Conservation (phyloP, 1,140 invertebrate genomes). For the Megalopta genalis region DNA sequence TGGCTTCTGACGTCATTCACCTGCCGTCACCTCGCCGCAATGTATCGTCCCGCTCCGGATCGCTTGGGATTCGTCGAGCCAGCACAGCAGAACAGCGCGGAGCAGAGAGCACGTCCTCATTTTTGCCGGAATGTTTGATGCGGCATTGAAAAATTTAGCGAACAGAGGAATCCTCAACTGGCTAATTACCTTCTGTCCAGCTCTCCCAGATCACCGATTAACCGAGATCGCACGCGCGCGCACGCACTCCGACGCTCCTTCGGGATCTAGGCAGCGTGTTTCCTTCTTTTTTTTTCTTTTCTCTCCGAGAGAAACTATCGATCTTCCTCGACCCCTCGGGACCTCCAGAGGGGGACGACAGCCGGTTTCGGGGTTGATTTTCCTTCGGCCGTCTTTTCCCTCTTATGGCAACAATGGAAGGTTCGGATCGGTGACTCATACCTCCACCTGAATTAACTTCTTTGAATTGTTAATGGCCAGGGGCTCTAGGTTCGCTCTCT, state of each 20-base stretch:
- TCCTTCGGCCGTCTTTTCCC: neutral
- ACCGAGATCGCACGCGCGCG: conserved; percentile 1
- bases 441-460: neutral
- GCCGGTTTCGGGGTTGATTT: conserved; percentile 7
- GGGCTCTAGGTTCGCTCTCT: too few relatives aligned
- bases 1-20: conserved; percentile 69
- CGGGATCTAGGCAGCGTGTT: conserved; percentile 9
- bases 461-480: neutral
- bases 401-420: neutral
- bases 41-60: conserved; percentile 48
- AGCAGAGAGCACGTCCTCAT: too few relatives aligned
- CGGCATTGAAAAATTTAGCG: neutral
- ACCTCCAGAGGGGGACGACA: neutral
- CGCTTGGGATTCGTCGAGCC: conserved; percentile 38
- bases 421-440: neutral
- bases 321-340: neutral
- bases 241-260: too few relatives aligned
- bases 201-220: neutral
- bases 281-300: neutral
- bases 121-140: neutral
- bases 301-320: conserved; percentile 17
- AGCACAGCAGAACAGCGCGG: neutral
- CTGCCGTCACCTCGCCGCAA: conserved; percentile 51
- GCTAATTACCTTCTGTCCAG: conserved; percentile 15
- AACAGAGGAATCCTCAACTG: neutral